These are phyloP conservation scores for Malurus melanocephalus DNA, from an alignment of 2,113 vertebrate species.

Conservation along the genomic window DNA sequence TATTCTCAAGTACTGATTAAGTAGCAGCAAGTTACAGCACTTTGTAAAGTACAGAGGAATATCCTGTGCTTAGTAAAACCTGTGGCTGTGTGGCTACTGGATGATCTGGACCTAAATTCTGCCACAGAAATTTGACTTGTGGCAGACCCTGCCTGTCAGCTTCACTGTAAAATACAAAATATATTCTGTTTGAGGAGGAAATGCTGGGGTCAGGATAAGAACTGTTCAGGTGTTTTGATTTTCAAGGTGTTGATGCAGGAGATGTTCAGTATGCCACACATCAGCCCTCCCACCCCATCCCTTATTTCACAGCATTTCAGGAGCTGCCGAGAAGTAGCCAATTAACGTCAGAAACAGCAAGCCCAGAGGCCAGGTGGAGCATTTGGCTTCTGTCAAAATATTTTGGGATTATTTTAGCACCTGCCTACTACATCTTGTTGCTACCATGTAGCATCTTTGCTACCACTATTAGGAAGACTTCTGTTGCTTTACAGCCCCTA, in stretches of 20 bases:
- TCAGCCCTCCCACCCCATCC: fast-evolving
- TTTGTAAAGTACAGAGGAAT: neutral
- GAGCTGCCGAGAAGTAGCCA: neutral
- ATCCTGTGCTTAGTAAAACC: neutral
- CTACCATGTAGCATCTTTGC: neutral
- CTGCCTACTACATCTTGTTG: neutral
- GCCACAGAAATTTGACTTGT: neutral
- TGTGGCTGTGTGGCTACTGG: fast-evolving
- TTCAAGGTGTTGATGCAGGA: neutral
- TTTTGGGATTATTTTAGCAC: neutral
- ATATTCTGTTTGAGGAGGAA: neutral
- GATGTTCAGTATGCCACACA: neutral
- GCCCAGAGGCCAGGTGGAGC: neutral
- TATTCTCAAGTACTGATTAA: neutral
- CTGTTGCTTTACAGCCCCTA: neutral
- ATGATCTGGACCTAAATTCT: neutral
- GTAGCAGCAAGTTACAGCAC: neutral
- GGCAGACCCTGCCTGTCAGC: neutral
- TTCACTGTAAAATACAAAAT: neutral
- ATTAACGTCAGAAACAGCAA: neutral
- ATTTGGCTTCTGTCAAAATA: neutral
- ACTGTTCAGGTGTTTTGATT: neutral
- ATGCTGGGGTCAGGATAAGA: neutral
- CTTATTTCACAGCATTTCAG: neutral
- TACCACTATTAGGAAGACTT: neutral